phyloP scores from a whole-genome alignment of 2,113 vertebrate species.

The Neomonachus schauinslandi region DNA sequence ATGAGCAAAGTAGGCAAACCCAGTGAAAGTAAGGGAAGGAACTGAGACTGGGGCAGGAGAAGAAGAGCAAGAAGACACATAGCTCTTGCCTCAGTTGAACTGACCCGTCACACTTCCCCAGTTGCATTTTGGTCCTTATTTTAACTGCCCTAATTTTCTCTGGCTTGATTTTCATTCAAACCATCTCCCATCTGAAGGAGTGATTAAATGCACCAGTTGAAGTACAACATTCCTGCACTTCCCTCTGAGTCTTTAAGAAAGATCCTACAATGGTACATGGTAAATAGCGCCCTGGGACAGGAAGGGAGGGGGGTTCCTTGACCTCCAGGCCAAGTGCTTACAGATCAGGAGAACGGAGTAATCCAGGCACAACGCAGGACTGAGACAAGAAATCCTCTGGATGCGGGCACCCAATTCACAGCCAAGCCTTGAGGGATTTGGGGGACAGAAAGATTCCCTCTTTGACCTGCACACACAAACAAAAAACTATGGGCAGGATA shows the following conservation, averaged over 20 bases:
- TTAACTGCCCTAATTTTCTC: background rate
- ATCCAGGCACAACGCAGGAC: background rate
- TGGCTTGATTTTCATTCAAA: background rate
- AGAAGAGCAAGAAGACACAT: background rate
- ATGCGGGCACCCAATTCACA: background rate
- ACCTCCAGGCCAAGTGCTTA: background rate
- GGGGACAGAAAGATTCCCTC: background rate
- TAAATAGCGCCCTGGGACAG: no score
- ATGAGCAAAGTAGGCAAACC: background rate
- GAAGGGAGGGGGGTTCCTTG: background rate
- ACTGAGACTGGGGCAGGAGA: background rate
- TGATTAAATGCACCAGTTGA: background rate
- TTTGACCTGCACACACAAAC: background rate
- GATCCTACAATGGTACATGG: background rate
- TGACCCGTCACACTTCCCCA: background rate
- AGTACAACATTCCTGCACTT: background rate
- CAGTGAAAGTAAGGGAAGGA: background rate
- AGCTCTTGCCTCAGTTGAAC: no score
- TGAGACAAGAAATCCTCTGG: background rate
- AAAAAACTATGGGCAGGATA: background rate
- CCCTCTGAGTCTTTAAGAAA: slow-evolving; percentile 46
- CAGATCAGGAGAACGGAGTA: background rate
- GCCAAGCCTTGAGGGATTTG: background rate
- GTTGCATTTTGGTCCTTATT: background rate
- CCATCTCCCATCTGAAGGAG: background rate